Conservation (phyloP, 1,140 invertebrate species). For the Mylabris phalerata region DNA sequence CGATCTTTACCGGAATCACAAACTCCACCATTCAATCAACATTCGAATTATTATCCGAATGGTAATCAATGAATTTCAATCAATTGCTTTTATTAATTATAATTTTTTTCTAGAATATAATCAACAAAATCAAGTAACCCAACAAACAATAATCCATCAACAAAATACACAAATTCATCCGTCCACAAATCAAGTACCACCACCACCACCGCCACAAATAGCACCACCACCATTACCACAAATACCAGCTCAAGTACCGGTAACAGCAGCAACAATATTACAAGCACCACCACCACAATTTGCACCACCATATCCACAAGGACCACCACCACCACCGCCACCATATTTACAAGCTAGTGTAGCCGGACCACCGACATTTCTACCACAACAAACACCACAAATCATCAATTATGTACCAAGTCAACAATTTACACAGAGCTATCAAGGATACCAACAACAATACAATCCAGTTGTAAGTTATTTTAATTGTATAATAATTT, state of each 20-base stretch:
- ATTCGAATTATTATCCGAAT: conserved; percentile 31
- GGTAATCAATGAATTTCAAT: conserved; percentile 20
- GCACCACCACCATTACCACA: conserved; percentile 20
- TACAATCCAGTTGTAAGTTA: conserved; percentile 38
- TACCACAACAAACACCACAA: conserved; percentile 30
- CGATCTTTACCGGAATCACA: conserved; percentile 43
- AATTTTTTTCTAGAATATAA: conserved; percentile 31
- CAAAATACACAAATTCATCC: conserved; percentile 20
- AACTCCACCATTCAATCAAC: conserved; percentile 26
- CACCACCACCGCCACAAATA: conserved; percentile 18
- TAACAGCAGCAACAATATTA: conserved; percentile 25
- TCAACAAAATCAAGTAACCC: conserved; percentile 25
- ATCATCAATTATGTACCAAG: conserved; percentile 37
- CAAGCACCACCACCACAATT: conserved; percentile 21
- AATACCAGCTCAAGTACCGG: conserved; percentile 24
- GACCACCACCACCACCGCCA: conserved; percentile 27
- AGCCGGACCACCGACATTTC: conserved; percentile 18
- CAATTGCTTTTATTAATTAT: conserved; percentile 2
- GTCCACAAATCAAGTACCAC: conserved; percentile 20
- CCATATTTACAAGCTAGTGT: conserved; percentile 27
- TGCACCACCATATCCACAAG: conserved; percentile 21
- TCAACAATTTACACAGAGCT: conserved; percentile 32
- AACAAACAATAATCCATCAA: conserved; percentile 25
- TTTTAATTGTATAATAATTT: conserved; percentile 3
- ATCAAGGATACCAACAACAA: conserved; percentile 35